Percentiles rank a stretch among this genome's conserved stretches.
Conservation (phyloP, 2,113 vertebrate species). For the Puma concolor region DNA sequence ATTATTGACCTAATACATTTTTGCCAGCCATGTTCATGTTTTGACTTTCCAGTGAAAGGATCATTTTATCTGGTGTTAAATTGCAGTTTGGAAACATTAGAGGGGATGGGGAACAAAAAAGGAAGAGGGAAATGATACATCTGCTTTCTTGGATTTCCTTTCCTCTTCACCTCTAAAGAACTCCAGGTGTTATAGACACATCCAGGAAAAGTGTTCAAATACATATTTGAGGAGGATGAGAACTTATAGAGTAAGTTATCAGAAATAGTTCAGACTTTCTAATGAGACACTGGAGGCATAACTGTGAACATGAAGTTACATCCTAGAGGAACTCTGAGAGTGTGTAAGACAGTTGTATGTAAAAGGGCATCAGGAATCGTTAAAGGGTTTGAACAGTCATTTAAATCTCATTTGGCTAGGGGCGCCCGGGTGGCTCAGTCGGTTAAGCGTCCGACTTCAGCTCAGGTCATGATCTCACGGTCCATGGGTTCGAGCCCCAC, state of each 20-base stretch:
- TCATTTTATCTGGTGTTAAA: constrained; percentile 47
- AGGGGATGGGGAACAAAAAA: neutral
- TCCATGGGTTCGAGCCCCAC: no score
- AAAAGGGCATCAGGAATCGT: neutral
- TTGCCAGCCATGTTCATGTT: constrained; percentile 16
- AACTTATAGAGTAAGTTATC: neutral
- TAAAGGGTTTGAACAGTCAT: neutral
- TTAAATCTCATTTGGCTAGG: neutral
- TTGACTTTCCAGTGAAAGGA: constrained; percentile 23
- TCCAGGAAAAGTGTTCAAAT: constrained; percentile 1
- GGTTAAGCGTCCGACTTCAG: no score
- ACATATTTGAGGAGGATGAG: neutral
- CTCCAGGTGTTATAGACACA: neutral
- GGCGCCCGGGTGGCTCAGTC: no score
- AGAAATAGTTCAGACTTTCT: constrained; percentile 15
- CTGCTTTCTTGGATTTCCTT: neutral
- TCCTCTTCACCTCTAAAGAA: neutral
- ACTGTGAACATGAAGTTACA: neutral
- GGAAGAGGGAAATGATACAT: constrained; percentile 24
- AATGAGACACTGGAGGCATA: neutral
- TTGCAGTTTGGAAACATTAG: neutral
- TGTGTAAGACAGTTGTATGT: neutral
- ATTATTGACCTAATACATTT: constrained; percentile 2
- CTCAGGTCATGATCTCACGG: no score
- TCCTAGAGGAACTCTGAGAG: neutral